phyloP scores from a whole-genome alignment of 2,797 vertebrate genomes.

The Tangara arthus region DNA sequence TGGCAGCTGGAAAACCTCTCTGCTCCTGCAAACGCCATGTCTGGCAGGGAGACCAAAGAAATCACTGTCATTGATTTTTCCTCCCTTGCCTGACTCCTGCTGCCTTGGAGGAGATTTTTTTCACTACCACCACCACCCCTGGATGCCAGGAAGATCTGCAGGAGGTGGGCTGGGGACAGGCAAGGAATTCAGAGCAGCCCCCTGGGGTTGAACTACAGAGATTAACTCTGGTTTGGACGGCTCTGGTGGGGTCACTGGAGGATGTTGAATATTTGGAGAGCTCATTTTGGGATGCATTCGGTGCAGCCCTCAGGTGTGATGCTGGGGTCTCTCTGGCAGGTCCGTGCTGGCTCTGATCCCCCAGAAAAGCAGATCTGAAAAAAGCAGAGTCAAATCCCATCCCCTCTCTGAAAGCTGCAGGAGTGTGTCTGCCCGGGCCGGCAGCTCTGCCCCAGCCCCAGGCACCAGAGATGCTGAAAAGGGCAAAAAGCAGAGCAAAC shows the following conservation, averaged over 20 bases:
- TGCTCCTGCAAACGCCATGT: neutral
- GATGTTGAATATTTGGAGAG: neutral
- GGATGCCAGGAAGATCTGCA: neutral
- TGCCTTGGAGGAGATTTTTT: neutral
- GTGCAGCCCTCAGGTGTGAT: rapidly evolving
- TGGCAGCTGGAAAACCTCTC: neutral
- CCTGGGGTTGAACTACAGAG: too few relatives aligned
- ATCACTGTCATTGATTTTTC: constrained; percentile 4
- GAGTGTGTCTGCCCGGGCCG: rapidly evolving
- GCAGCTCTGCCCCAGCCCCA: neutral
- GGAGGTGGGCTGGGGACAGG: neutral
- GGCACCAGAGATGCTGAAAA: neutral
- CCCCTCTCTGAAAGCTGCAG: neutral
- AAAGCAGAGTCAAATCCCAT: neutral
- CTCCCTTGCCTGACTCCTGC: neutral
- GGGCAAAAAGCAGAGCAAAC: neutral
- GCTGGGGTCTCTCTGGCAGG: neutral
- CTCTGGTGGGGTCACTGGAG: neutral
- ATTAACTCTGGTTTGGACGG: rapidly evolving
- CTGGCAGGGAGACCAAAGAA: neutral
- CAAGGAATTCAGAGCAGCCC: neutral
- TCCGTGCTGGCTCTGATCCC: rapidly evolving
- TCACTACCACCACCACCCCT: neutral
- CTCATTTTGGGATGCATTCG: neutral
- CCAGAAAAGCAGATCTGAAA: neutral